Evolutionary conservation across 1,140 invertebrate genomes (phyloP).

Genomic region (Platyscapa corneri): DNA sequence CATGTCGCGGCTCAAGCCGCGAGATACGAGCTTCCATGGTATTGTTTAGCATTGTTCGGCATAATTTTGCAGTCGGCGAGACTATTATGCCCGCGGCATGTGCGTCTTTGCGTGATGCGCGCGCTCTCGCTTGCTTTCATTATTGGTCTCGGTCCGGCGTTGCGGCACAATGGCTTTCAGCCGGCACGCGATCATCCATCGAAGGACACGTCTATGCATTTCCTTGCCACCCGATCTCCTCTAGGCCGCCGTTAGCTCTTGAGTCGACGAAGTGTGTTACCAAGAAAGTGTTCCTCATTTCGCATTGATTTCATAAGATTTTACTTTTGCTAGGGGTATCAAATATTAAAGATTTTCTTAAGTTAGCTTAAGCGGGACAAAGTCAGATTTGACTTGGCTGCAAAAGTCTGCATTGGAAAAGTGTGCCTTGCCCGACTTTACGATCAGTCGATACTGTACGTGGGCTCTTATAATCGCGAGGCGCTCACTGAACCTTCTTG

Average conservation of each 20-base stretch:
- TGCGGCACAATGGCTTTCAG: not conserved
- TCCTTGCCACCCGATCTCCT: not conserved
- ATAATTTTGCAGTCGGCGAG: not conserved
- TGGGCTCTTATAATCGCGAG: conserved; percentile 10
- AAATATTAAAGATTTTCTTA: no score
- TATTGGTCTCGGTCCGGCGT: not conserved
- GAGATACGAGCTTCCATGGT: not conserved
- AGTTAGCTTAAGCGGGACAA: no score
- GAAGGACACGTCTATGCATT: not conserved
- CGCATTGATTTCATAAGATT: no score
- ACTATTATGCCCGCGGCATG: not conserved
- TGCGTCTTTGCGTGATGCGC: not conserved
- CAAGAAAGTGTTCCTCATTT: no score
- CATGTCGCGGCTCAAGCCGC: not conserved
- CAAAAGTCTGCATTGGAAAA: conserved; percentile 28
- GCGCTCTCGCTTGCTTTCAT: not conserved
- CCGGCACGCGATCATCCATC: not conserved
- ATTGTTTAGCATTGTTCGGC: conserved; percentile 2
- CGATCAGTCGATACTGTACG: not conserved
- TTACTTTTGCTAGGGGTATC: no score
- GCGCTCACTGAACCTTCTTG: conserved; percentile 52
- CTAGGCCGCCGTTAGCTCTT: not conserved
- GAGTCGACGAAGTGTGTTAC: not conserved
- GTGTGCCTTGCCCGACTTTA: conserved; percentile 55
- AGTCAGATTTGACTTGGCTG: not conserved